These are phyloP conservation scores for Thamnophis elegans DNA, from an alignment of 2,797 vertebrate species.

Conservation along the genomic window DNA sequence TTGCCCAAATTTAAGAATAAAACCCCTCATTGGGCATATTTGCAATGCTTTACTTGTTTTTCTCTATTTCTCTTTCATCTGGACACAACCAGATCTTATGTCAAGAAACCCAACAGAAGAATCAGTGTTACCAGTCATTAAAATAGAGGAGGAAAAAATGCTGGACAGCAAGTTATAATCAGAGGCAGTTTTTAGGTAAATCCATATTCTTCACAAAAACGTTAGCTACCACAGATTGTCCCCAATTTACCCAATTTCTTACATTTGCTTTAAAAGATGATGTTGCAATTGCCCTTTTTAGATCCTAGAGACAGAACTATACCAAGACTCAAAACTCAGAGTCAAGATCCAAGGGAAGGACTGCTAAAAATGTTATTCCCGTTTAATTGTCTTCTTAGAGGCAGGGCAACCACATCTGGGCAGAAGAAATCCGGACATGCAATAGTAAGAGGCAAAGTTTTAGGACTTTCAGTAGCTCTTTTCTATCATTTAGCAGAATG, in stretches of 20 bases:
- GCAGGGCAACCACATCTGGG: background rate
- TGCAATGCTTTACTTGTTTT: background rate
- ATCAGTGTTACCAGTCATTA: background rate
- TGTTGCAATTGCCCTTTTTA: background rate
- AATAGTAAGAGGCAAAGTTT: background rate
- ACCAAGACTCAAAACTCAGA: background rate
- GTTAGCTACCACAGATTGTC: background rate
- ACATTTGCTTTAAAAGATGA: background rate
- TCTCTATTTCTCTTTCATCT: background rate
- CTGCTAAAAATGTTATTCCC: background rate
- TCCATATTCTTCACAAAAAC: background rate
- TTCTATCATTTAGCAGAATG: background rate
- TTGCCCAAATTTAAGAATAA: background rate
- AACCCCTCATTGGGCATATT: background rate
- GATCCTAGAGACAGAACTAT: background rate
- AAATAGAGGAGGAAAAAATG: background rate
- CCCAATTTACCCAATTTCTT: background rate
- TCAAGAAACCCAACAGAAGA: background rate
- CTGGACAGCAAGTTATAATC: background rate
- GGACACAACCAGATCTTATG: background rate
- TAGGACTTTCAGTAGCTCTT: background rate
- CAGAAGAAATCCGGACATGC: background rate
- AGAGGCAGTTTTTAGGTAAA: background rate
- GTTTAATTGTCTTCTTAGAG: background rate
- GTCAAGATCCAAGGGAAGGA: background rate